phyloP scores from a whole-genome alignment of 1,140 invertebrate genomes.

The Euura saliciscinereae region DNA sequence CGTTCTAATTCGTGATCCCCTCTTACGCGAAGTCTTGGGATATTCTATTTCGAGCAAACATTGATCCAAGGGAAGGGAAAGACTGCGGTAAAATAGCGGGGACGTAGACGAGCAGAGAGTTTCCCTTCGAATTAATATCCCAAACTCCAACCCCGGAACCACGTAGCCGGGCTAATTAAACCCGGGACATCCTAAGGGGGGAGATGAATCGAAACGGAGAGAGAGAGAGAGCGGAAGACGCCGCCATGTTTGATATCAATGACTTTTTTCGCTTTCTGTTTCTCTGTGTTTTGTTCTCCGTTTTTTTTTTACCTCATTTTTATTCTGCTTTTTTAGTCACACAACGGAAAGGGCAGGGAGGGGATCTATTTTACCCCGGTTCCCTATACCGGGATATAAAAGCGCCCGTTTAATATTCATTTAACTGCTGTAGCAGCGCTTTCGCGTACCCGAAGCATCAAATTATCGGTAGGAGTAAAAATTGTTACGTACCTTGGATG shows the following conservation, averaged over 20 bases:
- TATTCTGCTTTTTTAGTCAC: no score
- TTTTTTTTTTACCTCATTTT: background rate
- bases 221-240: background rate
- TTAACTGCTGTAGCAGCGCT: background rate
- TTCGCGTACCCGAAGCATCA: background rate
- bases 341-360: no score
- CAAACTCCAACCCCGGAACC: background rate
- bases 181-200: background rate
- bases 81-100: background rate
- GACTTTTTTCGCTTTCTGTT: background rate
- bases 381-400: background rate
- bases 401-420: slow-evolving; percentile 3
- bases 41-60: background rate
- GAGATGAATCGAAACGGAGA: background rate
- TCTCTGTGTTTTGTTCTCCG: background rate
- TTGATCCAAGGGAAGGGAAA: background rate
- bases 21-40: background rate
- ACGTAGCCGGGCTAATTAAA: slow-evolving; percentile 5
- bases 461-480: slow-evolving; percentile 7
- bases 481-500: no score
- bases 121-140: slow-evolving; percentile 1
- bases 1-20: background rate
- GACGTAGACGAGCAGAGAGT: background rate
- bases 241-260: background rate
- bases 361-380: background rate